Evolutionary conservation across 2,113 vertebrate species (phyloP), one percentile per base, ranked within the genome.

Genomic region (Gallinago undulata): DNA sequence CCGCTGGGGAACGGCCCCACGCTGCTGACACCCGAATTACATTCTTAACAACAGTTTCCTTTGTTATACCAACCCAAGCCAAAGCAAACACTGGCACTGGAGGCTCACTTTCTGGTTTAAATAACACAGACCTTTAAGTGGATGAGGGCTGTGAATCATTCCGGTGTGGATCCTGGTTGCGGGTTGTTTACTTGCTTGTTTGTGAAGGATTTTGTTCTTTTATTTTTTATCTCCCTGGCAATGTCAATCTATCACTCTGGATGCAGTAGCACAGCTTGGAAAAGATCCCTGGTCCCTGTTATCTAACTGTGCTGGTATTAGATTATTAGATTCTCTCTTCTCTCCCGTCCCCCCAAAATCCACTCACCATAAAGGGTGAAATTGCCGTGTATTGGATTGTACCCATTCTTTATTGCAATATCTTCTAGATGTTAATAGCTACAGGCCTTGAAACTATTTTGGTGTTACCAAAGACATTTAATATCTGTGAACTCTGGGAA

Each of bases 41-140:
- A 66, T 82, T 94, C 91, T 90, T 85, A 91, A 91, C 91, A 82
- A 80, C 72, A 84, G 57, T 94, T 96, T 90, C 90, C 63, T 96
- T 91, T 96, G 75, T 94, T 83, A 30, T 30, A 55, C 24, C 60
- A 21, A 76, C 47, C 0, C 2, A 67, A 88, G 93, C 94, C 94
- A 95, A 93, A 95, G 55, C 63, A 94, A 95, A 73, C 87, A 76
- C 25, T 87, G 83, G 37, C 30, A 22, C 57, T 88, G 50, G 82
- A 95, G 79, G 82, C 82, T 90, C 43, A 15, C 75, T 95, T 27
- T 76, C 75, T 87, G 87, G 78, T 79, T 95, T 95, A 76, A 93
- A 85, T 83, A 87, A 55, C 57, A 53, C 22, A 74, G 90, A 84
- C 79, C 85, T 93, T 80, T 92, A 83, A 85, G 76, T 77, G 90